A percentile compares a stretch with the other conserved stretches of the same genome.
Evolutionary conservation across 2,888 invertebrate genomes (phyloP).

Genomic region (Thecophora atra): DNA sequence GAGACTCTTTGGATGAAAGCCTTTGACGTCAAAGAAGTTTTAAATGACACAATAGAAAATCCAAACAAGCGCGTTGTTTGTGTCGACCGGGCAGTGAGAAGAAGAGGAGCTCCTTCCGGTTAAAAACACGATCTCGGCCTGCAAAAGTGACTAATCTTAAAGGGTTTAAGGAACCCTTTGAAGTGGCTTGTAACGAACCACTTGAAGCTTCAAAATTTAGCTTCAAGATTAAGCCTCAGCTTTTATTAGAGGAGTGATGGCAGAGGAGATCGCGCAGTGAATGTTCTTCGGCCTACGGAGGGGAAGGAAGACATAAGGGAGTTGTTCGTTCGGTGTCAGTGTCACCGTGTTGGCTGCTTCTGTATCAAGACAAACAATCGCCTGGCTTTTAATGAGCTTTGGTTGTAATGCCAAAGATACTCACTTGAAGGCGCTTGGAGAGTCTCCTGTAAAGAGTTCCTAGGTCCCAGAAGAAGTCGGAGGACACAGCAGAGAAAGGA

Average conservation of each 20-base stretch:
- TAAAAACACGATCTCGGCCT: no score
- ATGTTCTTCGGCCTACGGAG: not conserved
- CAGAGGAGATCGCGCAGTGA: not conserved
- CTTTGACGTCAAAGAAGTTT: constrained; percentile 5
- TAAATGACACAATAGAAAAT: not conserved
- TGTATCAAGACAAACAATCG: constrained; percentile 25
- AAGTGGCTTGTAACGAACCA: no score
- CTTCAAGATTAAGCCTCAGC: no score
- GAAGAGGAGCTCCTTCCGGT: no score
- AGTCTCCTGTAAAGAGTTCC: constrained; percentile 13
- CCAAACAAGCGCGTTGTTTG: not conserved
- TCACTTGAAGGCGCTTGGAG: not conserved
- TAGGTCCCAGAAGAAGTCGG: not conserved
- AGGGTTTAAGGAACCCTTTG: no score
- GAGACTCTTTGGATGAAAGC: not conserved
- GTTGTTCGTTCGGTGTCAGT: not conserved
- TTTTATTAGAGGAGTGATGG: no score
- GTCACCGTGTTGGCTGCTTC: constrained; percentile 5
- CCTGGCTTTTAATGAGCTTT: constrained; percentile 32
- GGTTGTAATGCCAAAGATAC: constrained; percentile 26
- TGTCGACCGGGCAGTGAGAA: no score
- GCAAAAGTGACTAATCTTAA: no score
- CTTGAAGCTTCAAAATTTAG: no score
- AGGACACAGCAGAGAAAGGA: not conserved
- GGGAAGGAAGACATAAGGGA: not conserved